These are phyloP conservation scores for Nothocercus julius DNA, from an alignment of 2,113 vertebrate species.

Conservation along the genomic window DNA sequence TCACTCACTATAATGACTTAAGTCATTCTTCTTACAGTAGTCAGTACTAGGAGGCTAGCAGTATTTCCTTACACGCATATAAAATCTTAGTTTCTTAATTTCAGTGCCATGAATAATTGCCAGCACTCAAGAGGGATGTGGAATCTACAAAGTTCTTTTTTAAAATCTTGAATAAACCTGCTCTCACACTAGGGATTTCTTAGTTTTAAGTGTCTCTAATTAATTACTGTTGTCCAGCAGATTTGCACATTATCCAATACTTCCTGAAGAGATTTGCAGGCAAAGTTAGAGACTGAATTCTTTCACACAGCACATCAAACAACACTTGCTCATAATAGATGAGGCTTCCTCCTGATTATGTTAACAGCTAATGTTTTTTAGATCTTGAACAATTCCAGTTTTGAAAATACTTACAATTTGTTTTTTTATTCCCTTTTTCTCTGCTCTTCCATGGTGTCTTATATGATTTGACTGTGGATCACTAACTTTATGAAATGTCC, in stretches of 20 bases:
- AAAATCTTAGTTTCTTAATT: not conserved
- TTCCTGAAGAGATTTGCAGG: constrained; percentile 7
- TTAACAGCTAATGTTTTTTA: constrained; percentile 8
- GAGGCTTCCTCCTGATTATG: not conserved
- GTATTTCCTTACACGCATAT: not conserved
- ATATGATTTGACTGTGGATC: not conserved
- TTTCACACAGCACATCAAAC: constrained; percentile 23
- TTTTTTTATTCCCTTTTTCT: not conserved
- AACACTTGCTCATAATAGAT: not conserved
- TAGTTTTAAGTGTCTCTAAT: constrained; percentile 43
- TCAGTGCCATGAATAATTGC: not conserved
- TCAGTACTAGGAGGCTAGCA: not conserved
- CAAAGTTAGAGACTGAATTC: not conserved
- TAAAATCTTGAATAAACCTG: constrained; percentile 42
- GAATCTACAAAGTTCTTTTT: not conserved
- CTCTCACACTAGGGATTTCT: constrained; percentile 30
- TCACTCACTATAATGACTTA: not conserved
- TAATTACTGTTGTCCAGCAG: constrained; percentile 55
- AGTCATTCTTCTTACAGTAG: not conserved
- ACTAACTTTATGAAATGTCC: not conserved
- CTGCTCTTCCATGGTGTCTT: not conserved
- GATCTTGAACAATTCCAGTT: not conserved
- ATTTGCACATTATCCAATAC: constrained; percentile 5
- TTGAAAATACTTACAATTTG: not conserved
- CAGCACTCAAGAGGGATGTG: not conserved